Percentiles rank a stretch among this genome's conserved stretches.
Conservation (phyloP, 2,888 invertebrate species). For the Callyntrura sp. region DNA sequence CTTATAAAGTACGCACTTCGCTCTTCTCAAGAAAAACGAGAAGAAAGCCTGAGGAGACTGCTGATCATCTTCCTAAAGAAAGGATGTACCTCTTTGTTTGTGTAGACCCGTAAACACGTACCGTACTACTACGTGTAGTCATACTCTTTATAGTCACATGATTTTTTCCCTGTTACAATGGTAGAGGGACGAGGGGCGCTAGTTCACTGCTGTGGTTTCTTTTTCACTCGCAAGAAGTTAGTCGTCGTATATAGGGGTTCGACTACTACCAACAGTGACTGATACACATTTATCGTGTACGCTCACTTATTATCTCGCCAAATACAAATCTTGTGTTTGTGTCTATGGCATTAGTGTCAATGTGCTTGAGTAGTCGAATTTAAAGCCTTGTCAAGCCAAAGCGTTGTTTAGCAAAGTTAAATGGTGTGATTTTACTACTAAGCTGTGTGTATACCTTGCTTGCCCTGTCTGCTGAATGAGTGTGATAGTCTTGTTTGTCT, state of each 20-base stretch:
- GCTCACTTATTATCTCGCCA: neutral
- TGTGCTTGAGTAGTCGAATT: constrained; percentile 36
- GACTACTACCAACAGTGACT: neutral
- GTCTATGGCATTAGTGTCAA: constrained; percentile 41
- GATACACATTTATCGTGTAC: neutral
- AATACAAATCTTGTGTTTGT: neutral
- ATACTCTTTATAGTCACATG: neutral
- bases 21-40: constrained; percentile 49
- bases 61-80: constrained; percentile 1
- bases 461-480: constrained; percentile 34
- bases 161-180: constrained; percentile 39
- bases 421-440: constrained; percentile 27
- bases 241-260: no score
- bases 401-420: constrained; percentile 24
- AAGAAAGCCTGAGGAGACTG: constrained; percentile 55
- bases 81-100: neutral
- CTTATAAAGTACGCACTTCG: constrained; percentile 45
- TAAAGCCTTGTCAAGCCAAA: constrained; percentile 5
- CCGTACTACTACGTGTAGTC: neutral
- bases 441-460: neutral
- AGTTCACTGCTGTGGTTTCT: constrained; percentile 62
- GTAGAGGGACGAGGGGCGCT: constrained; percentile 56
- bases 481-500: constrained; percentile 20
- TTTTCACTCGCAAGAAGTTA: neutral
- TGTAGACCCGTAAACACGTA: no score